Evolutionary conservation across 2,113 vertebrate species (phyloP).

Genomic region (Trinectes maculatus): DNA sequence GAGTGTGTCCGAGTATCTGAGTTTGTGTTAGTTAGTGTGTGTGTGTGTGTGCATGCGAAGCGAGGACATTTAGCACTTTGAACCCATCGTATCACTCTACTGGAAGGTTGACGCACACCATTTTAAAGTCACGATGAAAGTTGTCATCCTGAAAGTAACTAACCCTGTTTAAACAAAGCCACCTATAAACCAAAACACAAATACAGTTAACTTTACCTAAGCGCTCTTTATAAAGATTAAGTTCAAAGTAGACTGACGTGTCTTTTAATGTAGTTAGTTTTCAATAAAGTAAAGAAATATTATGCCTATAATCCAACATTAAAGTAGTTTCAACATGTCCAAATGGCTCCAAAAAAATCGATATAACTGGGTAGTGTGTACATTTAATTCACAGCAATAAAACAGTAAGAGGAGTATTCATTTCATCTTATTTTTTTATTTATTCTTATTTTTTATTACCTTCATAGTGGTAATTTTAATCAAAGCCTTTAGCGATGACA

Average conservation of each 20-base stretch:
- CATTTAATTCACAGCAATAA: neutral
- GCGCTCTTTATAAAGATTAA: too few species aligned
- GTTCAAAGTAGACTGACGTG: too few species aligned
- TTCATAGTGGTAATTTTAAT: neutral
- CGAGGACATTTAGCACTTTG: slow-evolving; percentile 6
- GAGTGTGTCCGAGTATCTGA: neutral
- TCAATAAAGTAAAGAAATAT: too few species aligned
- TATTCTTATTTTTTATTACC: neutral
- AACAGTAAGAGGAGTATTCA: too few species aligned
- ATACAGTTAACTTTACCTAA: too few species aligned
- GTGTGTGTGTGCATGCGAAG: neutral
- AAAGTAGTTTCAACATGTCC: too few species aligned
- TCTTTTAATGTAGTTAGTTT: too few species aligned
- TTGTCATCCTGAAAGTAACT: slow-evolving; percentile 35
- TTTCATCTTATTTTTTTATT: too few species aligned
- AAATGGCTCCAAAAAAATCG: too few species aligned
- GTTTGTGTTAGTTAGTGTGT: slow-evolving; percentile 1
- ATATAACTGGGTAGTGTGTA: neutral
- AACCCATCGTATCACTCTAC: slow-evolving; percentile 13
- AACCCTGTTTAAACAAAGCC: slow-evolving; percentile 15
- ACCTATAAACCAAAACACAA: too few species aligned
- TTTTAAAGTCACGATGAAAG: slow-evolving; percentile 1
- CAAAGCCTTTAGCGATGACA: neutral
- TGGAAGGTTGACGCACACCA: slow-evolving; percentile 20
- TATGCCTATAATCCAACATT: too few species aligned